Evolutionary conservation across 2,113 vertebrate genomes (phyloP).

Genomic region (Corythoichthys haematopterus): DNA sequence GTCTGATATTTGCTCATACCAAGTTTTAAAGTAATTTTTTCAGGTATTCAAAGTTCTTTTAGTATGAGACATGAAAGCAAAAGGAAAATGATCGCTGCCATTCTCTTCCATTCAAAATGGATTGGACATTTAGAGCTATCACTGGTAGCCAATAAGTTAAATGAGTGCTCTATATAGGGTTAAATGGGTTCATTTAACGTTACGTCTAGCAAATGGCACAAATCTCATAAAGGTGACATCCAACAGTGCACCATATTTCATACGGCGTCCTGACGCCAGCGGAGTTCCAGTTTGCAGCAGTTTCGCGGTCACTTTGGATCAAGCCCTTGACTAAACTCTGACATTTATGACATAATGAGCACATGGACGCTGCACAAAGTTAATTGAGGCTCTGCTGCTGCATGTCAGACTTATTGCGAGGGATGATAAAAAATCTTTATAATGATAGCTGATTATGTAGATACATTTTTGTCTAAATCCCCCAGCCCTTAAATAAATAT

Average conservation of each 20-base stretch:
- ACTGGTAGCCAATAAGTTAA: background rate
- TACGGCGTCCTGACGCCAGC: background rate
- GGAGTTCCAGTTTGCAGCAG: background rate
- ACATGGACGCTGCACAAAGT: background rate
- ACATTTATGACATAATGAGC: slow-evolving; percentile 15
- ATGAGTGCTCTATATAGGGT: background rate
- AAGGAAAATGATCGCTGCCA: too few species aligned
- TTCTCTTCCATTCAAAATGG: too few species aligned
- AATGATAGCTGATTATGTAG: background rate
- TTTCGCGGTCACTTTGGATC: slow-evolving; percentile 4
- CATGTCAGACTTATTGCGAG: background rate
- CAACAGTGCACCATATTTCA: background rate
- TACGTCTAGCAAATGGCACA: background rate
- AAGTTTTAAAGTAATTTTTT: background rate
- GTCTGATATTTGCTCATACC: background rate
- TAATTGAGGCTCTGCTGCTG: slow-evolving; percentile 2
- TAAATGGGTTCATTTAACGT: background rate
- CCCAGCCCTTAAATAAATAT: background rate
- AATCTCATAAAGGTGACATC: background rate
- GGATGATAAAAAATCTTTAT: background rate
- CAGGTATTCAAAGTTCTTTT: background rate
- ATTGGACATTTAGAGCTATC: too few species aligned
- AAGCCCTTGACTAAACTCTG: slow-evolving; percentile 5
- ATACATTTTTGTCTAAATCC: background rate
- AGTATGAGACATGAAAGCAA: background rate